phyloP scores from a whole-genome alignment of 2,888 invertebrate species.

The Pristionchus japonicus region DNA sequence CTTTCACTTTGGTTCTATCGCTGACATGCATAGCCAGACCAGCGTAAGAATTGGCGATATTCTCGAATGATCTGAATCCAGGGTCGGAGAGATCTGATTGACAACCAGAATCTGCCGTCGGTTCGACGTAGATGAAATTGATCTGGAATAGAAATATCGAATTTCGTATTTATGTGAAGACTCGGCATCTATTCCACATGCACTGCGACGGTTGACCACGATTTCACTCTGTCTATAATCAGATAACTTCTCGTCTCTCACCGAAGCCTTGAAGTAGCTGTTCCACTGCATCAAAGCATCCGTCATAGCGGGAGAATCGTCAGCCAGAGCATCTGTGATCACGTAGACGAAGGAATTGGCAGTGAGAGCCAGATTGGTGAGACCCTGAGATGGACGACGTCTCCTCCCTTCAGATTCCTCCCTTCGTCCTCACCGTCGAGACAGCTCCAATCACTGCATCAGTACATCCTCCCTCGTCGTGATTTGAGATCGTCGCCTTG shows the following conservation, averaged over 20 bases:
- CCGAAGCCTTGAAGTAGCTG: conserved; percentile 35
- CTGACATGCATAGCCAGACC: conserved; percentile 54
- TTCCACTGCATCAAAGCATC: conserved; percentile 7
- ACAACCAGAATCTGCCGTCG: conserved; percentile 48
- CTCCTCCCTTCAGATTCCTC: background rate
- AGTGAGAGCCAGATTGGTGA: conserved; percentile 23
- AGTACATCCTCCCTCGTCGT: conserved; percentile 55
- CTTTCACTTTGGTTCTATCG: conserved; percentile 46
- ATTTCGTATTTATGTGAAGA: too few relatives aligned
- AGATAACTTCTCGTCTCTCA: too few relatives aligned
- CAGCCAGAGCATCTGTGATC: conserved; percentile 34
- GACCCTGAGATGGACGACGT: background rate
- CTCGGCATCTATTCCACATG: too few relatives aligned
- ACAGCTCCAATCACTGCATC: conserved; percentile 58
- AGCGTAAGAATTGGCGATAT: conserved; percentile 48
- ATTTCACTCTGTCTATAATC: too few relatives aligned
- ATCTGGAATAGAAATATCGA: too few relatives aligned
- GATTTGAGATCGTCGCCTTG: conserved; percentile 22
- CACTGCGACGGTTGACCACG: too few relatives aligned
- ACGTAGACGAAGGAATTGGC: background rate
- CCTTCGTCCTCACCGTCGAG: background rate
- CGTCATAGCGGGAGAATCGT: background rate
- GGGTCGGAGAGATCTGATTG: conserved; percentile 52
- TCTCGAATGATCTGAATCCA: conserved; percentile 53
- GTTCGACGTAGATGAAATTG: conserved; percentile 61